Base-by-base conservation (phyloP, 2,888 invertebrate species). In the Lutraria lutraria region DNA sequence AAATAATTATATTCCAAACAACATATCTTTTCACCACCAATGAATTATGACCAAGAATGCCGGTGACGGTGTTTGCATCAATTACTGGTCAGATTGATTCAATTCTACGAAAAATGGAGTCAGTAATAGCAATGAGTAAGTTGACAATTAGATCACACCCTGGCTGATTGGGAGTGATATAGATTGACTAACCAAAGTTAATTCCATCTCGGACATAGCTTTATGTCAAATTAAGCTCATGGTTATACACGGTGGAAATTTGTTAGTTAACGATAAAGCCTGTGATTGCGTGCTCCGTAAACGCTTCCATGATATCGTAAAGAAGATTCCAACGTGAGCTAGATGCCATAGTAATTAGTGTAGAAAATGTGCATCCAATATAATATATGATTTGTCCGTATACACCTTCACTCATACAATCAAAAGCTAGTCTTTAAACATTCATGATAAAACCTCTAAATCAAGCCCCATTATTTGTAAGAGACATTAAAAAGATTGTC, bases 91-190 rank as follows among this genome's bases (percentile, higher is more conserved):
- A 76, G 76, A 84, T 76, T 84, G 53, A 54, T 84, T 72, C 76
- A 84, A 76, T 76, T 84, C 84, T 54, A 53, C 43, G 52, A 29
- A 76, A 76, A 76, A 76, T 84, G 84, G 29, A 76, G 25, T 76
- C 52, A 76, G 76, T 76, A 72, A 84, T 53, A 76, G 84, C 29
- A 76, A 85, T 79, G 85, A 85, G 80, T 80, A 76, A 31, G 79
- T 60, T 80, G 85, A 80, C 79, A 85, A 85, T 85, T 85, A 85
- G 79, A 85, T 85, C 85, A 85, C 53, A 21, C 79, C 43, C n/a
- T n/a, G 43, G 43, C 34, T 80, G 85, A 85, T 85, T 85, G 85
- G 43, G 56, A 25, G 25, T 13, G 34, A 80, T 43, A 85, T 34
- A 84, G 29, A 84, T 80, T n/a, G 25, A 85, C 53, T 85, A 80